Evolutionary conservation across 1,140 invertebrate genomes (phyloP).

Genomic region (Chironomus striatipennis): DNA sequence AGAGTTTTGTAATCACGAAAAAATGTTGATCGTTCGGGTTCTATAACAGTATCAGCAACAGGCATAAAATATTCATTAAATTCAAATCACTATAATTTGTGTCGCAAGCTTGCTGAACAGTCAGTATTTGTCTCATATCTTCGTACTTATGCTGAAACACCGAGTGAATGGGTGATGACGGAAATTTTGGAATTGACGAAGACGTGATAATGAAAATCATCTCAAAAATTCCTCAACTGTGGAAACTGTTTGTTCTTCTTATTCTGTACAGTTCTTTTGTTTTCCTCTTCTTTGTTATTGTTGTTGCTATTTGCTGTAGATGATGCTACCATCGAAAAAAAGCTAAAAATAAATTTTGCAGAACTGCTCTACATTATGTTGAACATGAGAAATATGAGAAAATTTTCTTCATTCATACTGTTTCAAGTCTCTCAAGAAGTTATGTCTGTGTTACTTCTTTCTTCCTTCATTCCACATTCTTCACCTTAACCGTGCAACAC

Average conservation of each 20-base stretch:
- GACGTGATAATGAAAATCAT: not conserved
- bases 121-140: not conserved
- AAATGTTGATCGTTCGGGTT: not conserved
- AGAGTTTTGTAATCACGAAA: not conserved
- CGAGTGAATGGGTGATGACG: not conserved
- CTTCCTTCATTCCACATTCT: not conserved
- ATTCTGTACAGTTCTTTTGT: no score
- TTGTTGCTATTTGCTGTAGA: no score
- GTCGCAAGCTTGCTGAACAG: not conserved
- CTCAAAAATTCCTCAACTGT: not conserved
- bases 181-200: not conserved
- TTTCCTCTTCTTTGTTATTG: no score
- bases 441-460: not conserved
- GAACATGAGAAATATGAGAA: not conserved
- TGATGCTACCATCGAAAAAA: no score
- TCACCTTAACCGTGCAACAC: not conserved
- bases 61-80: not conserved
- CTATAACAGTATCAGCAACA: not conserved
- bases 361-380: not conserved
- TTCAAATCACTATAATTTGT: not conserved
- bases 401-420: not conserved
- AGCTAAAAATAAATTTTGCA: not conserved
- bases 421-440: not conserved
- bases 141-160: not conserved
- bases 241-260: not conserved